A percentile compares a stretch with the other conserved stretches of the same genome.
Evolutionary conservation across 2,888 invertebrate species (phyloP).

Genomic region (Eudemis profundana): DNA sequence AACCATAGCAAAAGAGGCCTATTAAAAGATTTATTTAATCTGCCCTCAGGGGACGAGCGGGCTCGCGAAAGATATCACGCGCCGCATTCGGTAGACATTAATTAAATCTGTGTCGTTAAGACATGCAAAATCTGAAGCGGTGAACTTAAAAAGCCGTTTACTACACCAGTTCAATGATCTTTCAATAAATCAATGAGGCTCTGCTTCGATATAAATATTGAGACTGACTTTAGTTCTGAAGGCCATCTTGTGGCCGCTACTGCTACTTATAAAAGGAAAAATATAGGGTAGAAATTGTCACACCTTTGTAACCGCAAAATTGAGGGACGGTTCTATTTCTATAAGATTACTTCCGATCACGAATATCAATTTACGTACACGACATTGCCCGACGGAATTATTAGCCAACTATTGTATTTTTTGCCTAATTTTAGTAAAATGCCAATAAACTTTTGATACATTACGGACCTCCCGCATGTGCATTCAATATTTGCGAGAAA

Average conservation of each 20-base stretch:
- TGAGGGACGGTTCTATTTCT: slow-evolving; percentile 56
- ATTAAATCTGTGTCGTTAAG: slow-evolving; percentile 25
- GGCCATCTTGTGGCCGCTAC: not conserved
- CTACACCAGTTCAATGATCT: not conserved
- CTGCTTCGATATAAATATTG: not conserved
- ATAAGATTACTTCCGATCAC: slow-evolving; percentile 76
- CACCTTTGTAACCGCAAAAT: slow-evolving; percentile 56
- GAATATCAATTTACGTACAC: slow-evolving; percentile 51
- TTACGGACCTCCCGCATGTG: slow-evolving; percentile 69
- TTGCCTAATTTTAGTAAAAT: slow-evolving; percentile 28
- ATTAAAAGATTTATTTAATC: slow-evolving; percentile 49
- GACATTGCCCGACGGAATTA: slow-evolving; percentile 51
- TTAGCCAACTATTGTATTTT: slow-evolving; percentile 1
- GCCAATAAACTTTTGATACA: slow-evolving; percentile 34
- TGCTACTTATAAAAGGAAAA: not conserved
- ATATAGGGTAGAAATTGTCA: slow-evolving; percentile 45
- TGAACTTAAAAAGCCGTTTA: not conserved
- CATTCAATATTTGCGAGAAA: slow-evolving; percentile 53
- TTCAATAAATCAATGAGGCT: slow-evolving; percentile 6
- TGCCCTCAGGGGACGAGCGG: slow-evolving; percentile 43
- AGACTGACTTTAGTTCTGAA: not conserved
- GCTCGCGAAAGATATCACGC: slow-evolving; percentile 31
- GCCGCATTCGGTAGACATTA: slow-evolving; percentile 14
- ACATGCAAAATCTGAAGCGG: slow-evolving; percentile 7
- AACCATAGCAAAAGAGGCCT: slow-evolving; percentile 26